These are phyloP conservation scores for Bombylius discolor DNA, from an alignment of 2,888 invertebrate genomes.

Conservation along the genomic window DNA sequence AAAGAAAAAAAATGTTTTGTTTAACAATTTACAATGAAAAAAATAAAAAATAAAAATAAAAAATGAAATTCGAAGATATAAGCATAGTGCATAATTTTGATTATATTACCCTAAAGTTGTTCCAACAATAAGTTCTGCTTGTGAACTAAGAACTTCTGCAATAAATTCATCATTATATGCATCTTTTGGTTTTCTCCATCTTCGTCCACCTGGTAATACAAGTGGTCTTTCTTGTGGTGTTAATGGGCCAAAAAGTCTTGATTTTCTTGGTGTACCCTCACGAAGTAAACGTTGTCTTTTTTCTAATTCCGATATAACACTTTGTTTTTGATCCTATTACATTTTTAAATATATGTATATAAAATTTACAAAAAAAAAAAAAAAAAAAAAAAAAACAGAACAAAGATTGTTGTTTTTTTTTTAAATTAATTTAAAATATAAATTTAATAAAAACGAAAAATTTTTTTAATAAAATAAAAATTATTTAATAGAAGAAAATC, in stretches of 20 bases:
- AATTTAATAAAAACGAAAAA: too few species aligned
- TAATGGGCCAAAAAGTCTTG: slow-evolving; percentile 43
- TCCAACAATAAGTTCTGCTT: slow-evolving; percentile 74
- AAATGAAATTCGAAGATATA: too few species aligned
- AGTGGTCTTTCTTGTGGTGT: slow-evolving; percentile 57
- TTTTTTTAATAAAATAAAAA: too few species aligned
- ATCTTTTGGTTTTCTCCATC: slow-evolving; percentile 71
- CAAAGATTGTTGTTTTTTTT: background rate
- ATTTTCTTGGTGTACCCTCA: slow-evolving; percentile 39
- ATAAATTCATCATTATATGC: slow-evolving; percentile 83
- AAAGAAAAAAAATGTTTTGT: too few species aligned
- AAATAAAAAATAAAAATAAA: too few species aligned
- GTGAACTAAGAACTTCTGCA: slow-evolving; percentile 69
- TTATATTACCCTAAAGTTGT: slow-evolving; percentile 68
- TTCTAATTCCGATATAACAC: slow-evolving; percentile 39
- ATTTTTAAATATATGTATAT: background rate
- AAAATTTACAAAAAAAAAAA: background rate
- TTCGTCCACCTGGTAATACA: slow-evolving; percentile 62
- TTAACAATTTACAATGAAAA: too few species aligned
- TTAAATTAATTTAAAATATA: too few species aligned
- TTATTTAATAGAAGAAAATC: too few species aligned
- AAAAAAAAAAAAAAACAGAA: background rate
- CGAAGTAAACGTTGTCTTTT: slow-evolving; percentile 38
- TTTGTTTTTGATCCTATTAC: slow-evolving; percentile 19
- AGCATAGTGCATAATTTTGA: too few species aligned